Evolutionary conservation across 2,113 vertebrate species (phyloP).

Genomic region (Campylomormyrus tamandua): DNA sequence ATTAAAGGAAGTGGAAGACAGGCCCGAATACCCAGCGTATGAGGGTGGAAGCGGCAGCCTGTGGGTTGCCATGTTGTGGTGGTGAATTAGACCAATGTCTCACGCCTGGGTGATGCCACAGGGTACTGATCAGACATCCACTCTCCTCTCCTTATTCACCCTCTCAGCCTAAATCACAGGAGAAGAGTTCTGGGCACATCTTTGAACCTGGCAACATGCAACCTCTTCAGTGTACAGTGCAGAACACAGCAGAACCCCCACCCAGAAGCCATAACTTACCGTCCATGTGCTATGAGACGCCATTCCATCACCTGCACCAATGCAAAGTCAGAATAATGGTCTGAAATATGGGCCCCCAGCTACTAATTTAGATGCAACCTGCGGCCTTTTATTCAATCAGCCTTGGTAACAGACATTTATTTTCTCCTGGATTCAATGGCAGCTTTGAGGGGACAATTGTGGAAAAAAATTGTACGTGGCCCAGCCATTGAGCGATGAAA

Average conservation of each 20-base stretch:
- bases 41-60: neutral
- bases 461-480: neutral
- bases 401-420: neutral
- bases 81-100: neutral
- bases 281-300: neutral
- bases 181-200: neutral
- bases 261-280: neutral
- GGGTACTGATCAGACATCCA: neutral
- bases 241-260: neutral
- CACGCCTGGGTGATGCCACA: neutral
- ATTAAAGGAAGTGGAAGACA: neutral
- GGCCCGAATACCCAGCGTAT: neutral
- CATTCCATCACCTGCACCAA: neutral
- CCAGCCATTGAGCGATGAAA: neutral
- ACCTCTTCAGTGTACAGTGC: neutral
- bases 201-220: neutral
- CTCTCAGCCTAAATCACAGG: neutral
- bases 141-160: neutral
- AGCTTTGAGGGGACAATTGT: neutral
- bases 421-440: slow-evolving; percentile 1
- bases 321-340: neutral
- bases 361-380: neutral
- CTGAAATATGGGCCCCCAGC: neutral
- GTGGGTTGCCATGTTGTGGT: neutral
- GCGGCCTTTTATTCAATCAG: slow-evolving; percentile 4